A percentile compares a stretch with the other conserved stretches of the same genome.
phyloP scores from a whole-genome alignment of 2,797 vertebrate genomes.

The Cygnus olor region DNA sequence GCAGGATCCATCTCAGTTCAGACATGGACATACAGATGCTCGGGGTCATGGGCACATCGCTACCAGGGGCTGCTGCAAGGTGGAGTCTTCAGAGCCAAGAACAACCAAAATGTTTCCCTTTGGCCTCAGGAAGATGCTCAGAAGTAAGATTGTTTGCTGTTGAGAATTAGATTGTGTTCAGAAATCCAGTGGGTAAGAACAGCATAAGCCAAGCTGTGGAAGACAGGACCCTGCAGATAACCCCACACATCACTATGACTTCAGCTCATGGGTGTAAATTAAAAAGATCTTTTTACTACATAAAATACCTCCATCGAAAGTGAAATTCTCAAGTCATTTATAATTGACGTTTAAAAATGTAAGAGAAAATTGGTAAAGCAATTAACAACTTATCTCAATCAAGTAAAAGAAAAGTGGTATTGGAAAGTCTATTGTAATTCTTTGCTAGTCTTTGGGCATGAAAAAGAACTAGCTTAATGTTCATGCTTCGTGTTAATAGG shows the following conservation, averaged over 20 bases:
- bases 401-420: neutral
- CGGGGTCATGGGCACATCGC: neutral
- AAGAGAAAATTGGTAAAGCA: neutral
- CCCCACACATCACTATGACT: neutral
- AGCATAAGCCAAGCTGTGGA: neutral
- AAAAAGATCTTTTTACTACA: neutral
- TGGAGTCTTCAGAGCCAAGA: neutral
- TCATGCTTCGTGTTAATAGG: neutral
- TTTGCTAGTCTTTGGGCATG: neutral
- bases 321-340: neutral
- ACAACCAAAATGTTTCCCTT: neutral
- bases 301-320: rapidly evolving
- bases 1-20: neutral
- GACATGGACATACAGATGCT: neutral
- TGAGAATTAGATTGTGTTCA: neutral
- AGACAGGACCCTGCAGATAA: neutral
- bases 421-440: neutral
- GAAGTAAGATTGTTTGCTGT: neutral
- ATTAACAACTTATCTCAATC: neutral
- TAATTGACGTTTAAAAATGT: rapidly evolving
- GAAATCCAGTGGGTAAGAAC: rapidly evolving
- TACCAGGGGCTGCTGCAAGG: neutral
- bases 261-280: neutral
- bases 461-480: neutral
- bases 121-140: neutral